Percentiles rank a stretch among this genome's conserved stretches.
Evolutionary conservation across 2,888 invertebrate species (phyloP).

Genomic region (Eremobia ochroleuca): DNA sequence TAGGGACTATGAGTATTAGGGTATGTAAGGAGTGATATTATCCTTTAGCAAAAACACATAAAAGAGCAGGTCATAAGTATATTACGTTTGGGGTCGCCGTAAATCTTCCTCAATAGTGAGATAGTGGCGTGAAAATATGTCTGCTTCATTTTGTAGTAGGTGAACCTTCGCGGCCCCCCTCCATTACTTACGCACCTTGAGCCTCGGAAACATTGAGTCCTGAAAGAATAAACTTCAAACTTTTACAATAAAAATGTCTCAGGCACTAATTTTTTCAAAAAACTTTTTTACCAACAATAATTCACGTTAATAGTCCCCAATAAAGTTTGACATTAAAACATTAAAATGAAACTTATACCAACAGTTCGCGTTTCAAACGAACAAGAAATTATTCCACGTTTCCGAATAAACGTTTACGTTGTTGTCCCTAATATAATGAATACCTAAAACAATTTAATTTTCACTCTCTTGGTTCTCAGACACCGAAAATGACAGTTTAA

Average conservation of each 20-base stretch:
- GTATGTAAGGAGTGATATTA: conserved; percentile 5
- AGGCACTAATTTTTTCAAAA: conserved; percentile 46
- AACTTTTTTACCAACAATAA: conserved; percentile 50
- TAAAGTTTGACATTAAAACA: conserved; percentile 42
- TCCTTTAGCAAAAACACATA: conserved; percentile 20
- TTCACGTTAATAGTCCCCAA: conserved; percentile 49
- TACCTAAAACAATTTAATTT: conserved; percentile 56
- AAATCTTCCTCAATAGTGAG: conserved; percentile 63
- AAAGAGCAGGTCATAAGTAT: conserved; percentile 49
- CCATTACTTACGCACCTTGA: conserved; percentile 72
- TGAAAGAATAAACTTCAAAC: conserved; percentile 65
- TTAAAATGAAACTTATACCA: conserved; percentile 21
- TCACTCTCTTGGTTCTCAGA: conserved; percentile 43
- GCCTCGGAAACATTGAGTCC: conserved; percentile 59
- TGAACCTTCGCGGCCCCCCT: conserved; percentile 64
- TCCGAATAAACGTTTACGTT: conserved; percentile 37
- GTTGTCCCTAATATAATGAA: conserved; percentile 51
- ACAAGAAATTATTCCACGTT: conserved; percentile 34
- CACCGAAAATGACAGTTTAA: conserved; percentile 67
- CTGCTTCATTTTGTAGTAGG: conserved; percentile 64
- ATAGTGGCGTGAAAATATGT: conserved; percentile 68
- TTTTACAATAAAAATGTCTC: conserved; percentile 61
- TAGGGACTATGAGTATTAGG: background rate
- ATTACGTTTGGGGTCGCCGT: conserved; percentile 57
- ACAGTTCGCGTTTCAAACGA: conserved; percentile 32